These are phyloP conservation scores for Plemyria rubiginata DNA, from an alignment of 2,888 invertebrate genomes.

Conservation along the genomic window DNA sequence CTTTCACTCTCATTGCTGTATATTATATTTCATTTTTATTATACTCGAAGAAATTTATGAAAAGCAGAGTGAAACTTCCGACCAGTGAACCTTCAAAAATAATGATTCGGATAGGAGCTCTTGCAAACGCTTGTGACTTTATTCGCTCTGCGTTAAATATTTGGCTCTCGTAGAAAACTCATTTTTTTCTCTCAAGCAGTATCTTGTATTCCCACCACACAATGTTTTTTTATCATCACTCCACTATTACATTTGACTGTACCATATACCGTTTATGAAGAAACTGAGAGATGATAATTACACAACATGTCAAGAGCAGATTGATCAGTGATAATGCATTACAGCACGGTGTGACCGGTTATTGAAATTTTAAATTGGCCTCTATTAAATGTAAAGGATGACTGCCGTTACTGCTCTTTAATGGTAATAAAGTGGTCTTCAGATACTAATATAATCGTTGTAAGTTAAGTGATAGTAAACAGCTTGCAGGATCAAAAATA, in stretches of 20 bases:
- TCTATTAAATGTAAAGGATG: conserved; percentile 54
- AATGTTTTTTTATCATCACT: background rate
- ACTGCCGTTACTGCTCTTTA: conserved; percentile 37
- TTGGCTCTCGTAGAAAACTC: no score
- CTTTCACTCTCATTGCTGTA: no score
- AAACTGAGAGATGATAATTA: conserved; percentile 68
- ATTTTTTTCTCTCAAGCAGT: no score
- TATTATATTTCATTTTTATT: no score
- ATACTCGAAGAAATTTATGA: no score
- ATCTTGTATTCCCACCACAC: no score
- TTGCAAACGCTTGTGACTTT: no score
- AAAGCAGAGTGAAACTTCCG: no score
- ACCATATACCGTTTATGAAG: conserved; percentile 53
- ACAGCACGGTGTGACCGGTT: conserved; percentile 55
- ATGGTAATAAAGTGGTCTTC: conserved; percentile 36
- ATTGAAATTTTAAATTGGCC: conserved; percentile 59
- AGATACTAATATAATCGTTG: conserved; percentile 24
- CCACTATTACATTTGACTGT: conserved; percentile 36
- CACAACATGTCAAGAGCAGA: conserved; percentile 69
- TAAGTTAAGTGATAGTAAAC: conserved; percentile 46
- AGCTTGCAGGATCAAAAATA: conserved; percentile 28
- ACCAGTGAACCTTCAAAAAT: no score
- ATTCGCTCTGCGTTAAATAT: no score
- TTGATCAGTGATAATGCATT: conserved; percentile 71
- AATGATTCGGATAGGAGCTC: no score